Conservation (phyloP, 2,888 invertebrate genomes). For the Pristionchus fissidentatus region DNA sequence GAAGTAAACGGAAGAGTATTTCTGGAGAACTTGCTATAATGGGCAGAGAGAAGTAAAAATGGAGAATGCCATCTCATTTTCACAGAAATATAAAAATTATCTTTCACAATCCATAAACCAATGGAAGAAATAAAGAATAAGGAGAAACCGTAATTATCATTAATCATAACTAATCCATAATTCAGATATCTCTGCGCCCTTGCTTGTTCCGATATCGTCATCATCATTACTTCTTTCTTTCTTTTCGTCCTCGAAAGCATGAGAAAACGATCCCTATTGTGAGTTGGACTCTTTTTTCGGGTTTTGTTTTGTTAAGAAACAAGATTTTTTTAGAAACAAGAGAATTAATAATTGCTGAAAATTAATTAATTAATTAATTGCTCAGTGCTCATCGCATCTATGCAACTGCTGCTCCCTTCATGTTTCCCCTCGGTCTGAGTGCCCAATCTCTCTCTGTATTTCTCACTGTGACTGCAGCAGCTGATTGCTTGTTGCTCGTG, state of each 20-base stretch:
- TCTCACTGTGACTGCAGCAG: conserved; percentile 70
- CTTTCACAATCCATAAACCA: too few relatives aligned
- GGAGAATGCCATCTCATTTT: not conserved
- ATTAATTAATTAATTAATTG: not conserved
- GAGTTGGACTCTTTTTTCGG: conserved; percentile 47
- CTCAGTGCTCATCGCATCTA: conserved; percentile 63
- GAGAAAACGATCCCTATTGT: conserved; percentile 62
- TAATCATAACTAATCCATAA: not conserved
- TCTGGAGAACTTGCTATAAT: too few relatives aligned
- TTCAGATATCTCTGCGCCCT: conserved; percentile 69
- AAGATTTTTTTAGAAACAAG: too few relatives aligned
- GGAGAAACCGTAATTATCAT: not conserved
- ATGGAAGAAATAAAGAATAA: not conserved
- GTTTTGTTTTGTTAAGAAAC: too few relatives aligned
- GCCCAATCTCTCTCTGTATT: conserved; percentile 64
- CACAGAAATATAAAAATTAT: not conserved
- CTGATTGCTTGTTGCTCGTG: conserved; percentile 70
- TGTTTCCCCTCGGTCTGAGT: conserved; percentile 70
- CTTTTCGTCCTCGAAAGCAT: conserved; percentile 72
- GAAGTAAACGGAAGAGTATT: too few relatives aligned
- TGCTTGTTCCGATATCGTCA: conserved; percentile 66
- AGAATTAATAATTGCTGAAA: too few relatives aligned
- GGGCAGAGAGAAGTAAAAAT: too few relatives aligned
- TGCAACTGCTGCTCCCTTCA: conserved; percentile 67
- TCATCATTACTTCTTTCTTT: conserved; percentile 72